Conservation (phyloP, 2,113 vertebrate genomes). For the Rhombomys opimus region DNA sequence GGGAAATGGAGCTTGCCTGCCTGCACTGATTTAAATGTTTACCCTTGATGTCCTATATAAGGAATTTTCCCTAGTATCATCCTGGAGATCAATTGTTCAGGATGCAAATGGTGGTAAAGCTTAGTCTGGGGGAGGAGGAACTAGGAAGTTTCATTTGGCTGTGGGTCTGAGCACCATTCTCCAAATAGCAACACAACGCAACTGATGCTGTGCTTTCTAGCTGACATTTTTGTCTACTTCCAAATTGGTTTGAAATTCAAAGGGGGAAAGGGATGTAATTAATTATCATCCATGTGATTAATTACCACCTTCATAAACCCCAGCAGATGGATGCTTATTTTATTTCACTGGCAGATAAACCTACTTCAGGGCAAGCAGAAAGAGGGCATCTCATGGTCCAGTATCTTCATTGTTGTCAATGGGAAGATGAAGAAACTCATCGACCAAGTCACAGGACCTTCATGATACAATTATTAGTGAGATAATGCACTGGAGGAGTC, state of each 20-base stretch:
- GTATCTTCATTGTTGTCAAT: slow-evolving; percentile 16
- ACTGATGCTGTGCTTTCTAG: slow-evolving; percentile 54
- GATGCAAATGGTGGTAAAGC: background rate
- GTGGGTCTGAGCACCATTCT: background rate
- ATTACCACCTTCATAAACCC: slow-evolving; percentile 73
- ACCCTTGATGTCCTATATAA: background rate
- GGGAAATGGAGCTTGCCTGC: background rate
- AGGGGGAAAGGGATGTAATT: slow-evolving; percentile 66
- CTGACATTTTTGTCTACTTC: slow-evolving; percentile 68
- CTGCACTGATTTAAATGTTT: background rate
- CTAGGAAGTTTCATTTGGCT: background rate
- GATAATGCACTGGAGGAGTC: background rate
- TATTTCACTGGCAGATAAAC: slow-evolving; percentile 51
- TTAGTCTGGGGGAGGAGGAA: background rate
- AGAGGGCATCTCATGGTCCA: background rate
- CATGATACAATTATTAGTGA: background rate
- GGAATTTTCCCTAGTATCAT: too few relatives aligned
- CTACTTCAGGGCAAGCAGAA: background rate
- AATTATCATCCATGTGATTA: slow-evolving; percentile 74
- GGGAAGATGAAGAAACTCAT: slow-evolving; percentile 23
- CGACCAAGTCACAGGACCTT: background rate
- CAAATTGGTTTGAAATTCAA: slow-evolving; percentile 68
- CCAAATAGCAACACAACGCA: slow-evolving; percentile 25
- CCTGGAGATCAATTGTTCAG: background rate
- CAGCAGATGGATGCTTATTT: slow-evolving; percentile 69